Base-by-base conservation (phyloP, 2,113 vertebrate genomes). In the Tapirus terrestris region DNA sequence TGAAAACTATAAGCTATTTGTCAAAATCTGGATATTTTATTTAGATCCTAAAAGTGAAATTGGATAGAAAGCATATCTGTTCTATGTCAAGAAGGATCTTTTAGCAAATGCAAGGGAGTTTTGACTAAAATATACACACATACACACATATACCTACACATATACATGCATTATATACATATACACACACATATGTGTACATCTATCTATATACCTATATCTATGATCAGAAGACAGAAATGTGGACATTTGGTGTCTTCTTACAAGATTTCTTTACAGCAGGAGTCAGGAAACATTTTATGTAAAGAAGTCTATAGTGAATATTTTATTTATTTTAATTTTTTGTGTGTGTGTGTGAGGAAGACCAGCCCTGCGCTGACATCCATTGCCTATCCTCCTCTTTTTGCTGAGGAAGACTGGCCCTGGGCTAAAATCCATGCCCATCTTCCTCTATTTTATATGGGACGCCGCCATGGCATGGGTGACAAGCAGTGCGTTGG, bases 1-100 rank as follows among this genome's bases (percentile, higher is more conserved):
- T 83, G 45, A 94, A 81, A 96, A 81, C 36, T 76, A 36, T 45
- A 79, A 81, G n/a, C 48, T 89, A 95, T 84, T 82, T 79, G 73
- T 92, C 45, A 97, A 85, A 77, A 91, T 39, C 13, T 70, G n/a
- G 20, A 94, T 88, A 96, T 29, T 48, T 72, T 61, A 75, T 65
- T 29, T 75, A 63, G 9, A 87, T 33, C 2, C 36, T 88, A n/a
- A 68, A 94, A 93, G 67, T 89, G 31, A 96, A 97, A 89, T 86
- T 92, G 77, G 17, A 81, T 48, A 81, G 76, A 72, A 79, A 84
- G 48, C 10, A 77, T 63, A 77, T 39, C 33, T 73, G 63, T 75
- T 89, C 8, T 73, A 53, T 25, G 6, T 84, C 51, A 97, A 94
- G 53, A 77, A 94, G 1, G 39, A 76, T 56, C 31, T 68, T 80